phyloP scores from a whole-genome alignment of 2,797 vertebrate genomes.

The Mallotus villosus region DNA sequence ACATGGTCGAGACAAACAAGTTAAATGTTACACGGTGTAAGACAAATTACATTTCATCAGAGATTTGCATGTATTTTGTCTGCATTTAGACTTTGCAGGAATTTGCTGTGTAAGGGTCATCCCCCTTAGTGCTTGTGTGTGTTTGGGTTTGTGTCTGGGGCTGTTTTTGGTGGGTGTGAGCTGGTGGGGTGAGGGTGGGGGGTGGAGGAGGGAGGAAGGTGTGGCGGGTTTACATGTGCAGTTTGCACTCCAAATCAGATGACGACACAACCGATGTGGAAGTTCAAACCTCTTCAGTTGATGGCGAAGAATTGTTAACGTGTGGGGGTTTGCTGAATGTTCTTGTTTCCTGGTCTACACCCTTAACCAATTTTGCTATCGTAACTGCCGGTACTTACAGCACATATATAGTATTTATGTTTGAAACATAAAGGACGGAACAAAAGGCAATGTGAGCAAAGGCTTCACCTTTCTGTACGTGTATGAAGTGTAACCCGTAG shows the following conservation, averaged over 20 bases:
- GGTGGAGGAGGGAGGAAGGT: slow-evolving; percentile 5
- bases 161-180: slow-evolving; percentile 27
- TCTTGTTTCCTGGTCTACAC: too few relatives aligned
- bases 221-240: slow-evolving; percentile 16
- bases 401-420: too few relatives aligned
- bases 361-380: too few relatives aligned
- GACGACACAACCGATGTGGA: background rate
- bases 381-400: too few relatives aligned
- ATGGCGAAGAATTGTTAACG: background rate
- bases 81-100: too few relatives aligned
- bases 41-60: background rate
- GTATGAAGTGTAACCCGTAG: too few relatives aligned
- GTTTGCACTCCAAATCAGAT: background rate
- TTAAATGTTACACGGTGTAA: slow-evolving; percentile 2
- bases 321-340: too few relatives aligned
- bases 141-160: background rate
- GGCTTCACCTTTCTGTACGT: too few relatives aligned
- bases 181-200: slow-evolving; percentile 10
- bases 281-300: background rate
- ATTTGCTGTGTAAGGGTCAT: background rate
- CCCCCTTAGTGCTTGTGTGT: slow-evolving; percentile 27
- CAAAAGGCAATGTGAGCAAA: too few relatives aligned
- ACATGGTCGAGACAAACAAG: slow-evolving; percentile 34
- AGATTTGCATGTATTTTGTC: too few relatives aligned
- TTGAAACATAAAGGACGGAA: too few relatives aligned